Conservation (phyloP, 2,888 invertebrate species). For the Lampropteryx suffumata region DNA sequence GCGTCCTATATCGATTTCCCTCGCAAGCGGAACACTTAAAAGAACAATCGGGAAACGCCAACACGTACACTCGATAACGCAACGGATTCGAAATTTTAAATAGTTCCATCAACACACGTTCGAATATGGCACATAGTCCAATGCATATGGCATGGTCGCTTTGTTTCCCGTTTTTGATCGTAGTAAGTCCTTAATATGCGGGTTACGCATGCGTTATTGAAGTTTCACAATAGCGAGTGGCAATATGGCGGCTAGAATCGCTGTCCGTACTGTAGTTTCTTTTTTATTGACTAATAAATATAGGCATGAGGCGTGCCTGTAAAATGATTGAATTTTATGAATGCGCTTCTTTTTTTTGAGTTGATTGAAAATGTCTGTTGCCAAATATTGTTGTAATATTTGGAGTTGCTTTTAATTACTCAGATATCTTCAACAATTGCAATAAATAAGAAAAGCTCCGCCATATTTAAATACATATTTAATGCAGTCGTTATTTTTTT, state of each 20-base stretch:
- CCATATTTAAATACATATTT: no score
- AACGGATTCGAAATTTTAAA: constrained; percentile 83
- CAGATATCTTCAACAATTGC: no score
- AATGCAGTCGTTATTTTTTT: no score
- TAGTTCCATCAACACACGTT: constrained; percentile 66
- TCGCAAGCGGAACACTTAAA: constrained; percentile 37
- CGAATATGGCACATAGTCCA: constrained; percentile 72
- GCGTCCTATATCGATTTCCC: constrained; percentile 23
- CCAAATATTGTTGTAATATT: no score
- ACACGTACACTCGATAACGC: constrained; percentile 78
- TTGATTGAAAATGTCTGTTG: no score
- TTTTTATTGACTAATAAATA: constrained; percentile 50
- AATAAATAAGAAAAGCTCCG: no score
- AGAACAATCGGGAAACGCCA: constrained; percentile 77
- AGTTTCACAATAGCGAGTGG: constrained; percentile 75
- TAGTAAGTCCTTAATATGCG: constrained; percentile 78
- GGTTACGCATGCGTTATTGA: constrained; percentile 74
- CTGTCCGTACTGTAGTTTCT: constrained; percentile 51
- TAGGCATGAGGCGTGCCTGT: constrained; percentile 12
- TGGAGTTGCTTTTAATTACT: no score
- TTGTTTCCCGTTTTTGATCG: constrained; percentile 81
- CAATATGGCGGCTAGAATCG: constrained; percentile 63
- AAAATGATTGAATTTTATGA: constrained; percentile 13
- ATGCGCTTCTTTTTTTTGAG: not conserved
- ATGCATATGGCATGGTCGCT: constrained; percentile 69